A percentile compares a stretch with the other conserved stretches of the same genome.
Evolutionary conservation across 2,888 invertebrate species (phyloP).

Genomic region (Fabriciana adippe): DNA sequence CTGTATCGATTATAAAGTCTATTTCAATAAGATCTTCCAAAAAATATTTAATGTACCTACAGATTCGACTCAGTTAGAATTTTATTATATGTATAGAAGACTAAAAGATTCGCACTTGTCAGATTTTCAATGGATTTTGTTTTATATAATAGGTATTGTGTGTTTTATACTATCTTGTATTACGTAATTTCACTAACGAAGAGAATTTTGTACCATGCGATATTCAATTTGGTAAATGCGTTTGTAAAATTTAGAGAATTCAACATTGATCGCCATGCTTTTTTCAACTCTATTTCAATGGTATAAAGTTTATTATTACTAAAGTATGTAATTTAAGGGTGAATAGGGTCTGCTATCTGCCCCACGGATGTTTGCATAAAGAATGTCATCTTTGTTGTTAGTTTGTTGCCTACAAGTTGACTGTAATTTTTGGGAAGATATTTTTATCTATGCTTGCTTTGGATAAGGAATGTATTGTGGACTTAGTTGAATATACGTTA

Average conservation of each 20-base stretch:
- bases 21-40: too few relatives aligned
- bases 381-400: slow-evolving; percentile 66
- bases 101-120: background rate
- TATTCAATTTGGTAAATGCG: slow-evolving; percentile 64
- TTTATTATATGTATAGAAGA: too few relatives aligned
- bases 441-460: background rate
- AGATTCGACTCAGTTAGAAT: too few relatives aligned
- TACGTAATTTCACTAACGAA: slow-evolving; percentile 15
- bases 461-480: background rate
- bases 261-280: slow-evolving; percentile 17
- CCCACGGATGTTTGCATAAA: slow-evolving; percentile 57
- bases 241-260: slow-evolving; percentile 55
- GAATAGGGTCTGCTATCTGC: slow-evolving; percentile 43
- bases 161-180: background rate
- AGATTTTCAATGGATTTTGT: slow-evolving; percentile 1
- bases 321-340: slow-evolving; percentile 24
- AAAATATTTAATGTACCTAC: too few relatives aligned
- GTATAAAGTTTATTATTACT: slow-evolving; percentile 1
- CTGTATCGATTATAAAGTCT: too few relatives aligned
- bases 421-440: slow-evolving; percentile 57
- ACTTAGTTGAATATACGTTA: too few relatives aligned
- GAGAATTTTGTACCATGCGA: slow-evolving; percentile 38
- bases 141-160: background rate
- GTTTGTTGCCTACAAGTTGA: slow-evolving; percentile 57
- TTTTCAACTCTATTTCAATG: background rate